Evolutionary conservation across 2,113 vertebrate genomes (phyloP).

Genomic region (Furnarius figulus): DNA sequence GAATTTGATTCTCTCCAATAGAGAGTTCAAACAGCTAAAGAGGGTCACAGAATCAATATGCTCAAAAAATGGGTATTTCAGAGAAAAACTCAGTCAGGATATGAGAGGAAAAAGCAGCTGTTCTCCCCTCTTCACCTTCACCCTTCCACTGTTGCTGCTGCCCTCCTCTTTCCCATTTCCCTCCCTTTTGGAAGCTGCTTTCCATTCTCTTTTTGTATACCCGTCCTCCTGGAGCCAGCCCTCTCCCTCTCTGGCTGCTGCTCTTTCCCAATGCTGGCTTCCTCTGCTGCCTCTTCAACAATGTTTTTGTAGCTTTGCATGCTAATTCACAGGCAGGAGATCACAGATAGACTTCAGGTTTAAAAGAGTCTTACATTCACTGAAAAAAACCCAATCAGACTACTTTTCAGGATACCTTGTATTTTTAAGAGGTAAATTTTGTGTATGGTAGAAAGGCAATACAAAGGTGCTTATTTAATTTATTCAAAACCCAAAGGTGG

Average conservation of each 20-base stretch:
- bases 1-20: constrained; percentile 34
- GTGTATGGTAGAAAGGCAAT: neutral
- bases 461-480: neutral
- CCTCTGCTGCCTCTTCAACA: neutral
- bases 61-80: constrained; percentile 52
- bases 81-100: neutral
- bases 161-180: neutral
- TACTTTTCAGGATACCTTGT: neutral
- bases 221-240: neutral
- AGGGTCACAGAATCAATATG: constrained; percentile 48
- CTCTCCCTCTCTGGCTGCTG: neutral
- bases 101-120: neutral
- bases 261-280: neutral
- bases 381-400: neutral
- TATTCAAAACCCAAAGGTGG: neutral
- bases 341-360: neutral
- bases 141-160: constrained; percentile 27
- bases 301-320: neutral
- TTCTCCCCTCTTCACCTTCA: constrained; percentile 56
- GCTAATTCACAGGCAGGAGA: neutral
- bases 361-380: neutral
- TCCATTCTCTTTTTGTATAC: neutral
- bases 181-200: neutral
- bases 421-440: neutral
- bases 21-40: constrained; percentile 44